Evolutionary conservation across 2,797 vertebrate species (phyloP).

Genomic region (Meriones psammophilus): DNA sequence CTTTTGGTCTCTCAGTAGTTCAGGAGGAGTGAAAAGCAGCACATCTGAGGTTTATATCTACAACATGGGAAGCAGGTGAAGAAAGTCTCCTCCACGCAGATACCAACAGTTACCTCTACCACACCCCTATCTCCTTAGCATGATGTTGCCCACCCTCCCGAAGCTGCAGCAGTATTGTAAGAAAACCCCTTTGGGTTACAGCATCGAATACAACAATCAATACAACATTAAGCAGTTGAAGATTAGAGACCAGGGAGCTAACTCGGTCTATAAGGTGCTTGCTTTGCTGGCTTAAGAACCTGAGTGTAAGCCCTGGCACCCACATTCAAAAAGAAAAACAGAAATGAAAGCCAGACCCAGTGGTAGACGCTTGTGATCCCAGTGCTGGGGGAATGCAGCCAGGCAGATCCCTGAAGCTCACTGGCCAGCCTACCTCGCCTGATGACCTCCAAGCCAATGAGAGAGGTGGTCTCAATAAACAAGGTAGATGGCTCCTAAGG

Average conservation of each 20-base stretch:
- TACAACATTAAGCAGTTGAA: not conserved
- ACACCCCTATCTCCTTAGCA: not conserved
- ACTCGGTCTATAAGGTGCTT: not conserved
- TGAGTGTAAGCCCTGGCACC: not conserved
- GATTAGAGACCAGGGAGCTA: not conserved
- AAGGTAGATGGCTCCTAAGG: not conserved
- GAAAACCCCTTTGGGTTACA: not conserved
- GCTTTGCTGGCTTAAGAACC: not conserved
- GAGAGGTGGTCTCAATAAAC: not conserved
- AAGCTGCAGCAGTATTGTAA: not conserved
- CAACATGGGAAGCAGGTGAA: not conserved
- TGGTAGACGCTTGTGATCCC: not conserved
- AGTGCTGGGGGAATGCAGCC: not conserved
- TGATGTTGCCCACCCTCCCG: not conserved
- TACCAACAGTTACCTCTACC: not conserved
- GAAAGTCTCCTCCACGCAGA: not conserved
- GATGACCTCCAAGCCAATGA: not conserved
- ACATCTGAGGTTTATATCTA: not conserved
- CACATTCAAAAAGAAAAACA: not conserved
- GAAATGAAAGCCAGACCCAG: not conserved
- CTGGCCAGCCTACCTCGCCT: not conserved
- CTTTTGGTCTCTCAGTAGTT: too few relatives aligned
- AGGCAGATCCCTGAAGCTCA: not conserved
- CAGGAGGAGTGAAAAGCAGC: constrained; percentile 2
- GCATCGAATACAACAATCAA: not conserved